Evolutionary conservation across 2,113 vertebrate species (phyloP).

Genomic region (Eurypyga helias): DNA sequence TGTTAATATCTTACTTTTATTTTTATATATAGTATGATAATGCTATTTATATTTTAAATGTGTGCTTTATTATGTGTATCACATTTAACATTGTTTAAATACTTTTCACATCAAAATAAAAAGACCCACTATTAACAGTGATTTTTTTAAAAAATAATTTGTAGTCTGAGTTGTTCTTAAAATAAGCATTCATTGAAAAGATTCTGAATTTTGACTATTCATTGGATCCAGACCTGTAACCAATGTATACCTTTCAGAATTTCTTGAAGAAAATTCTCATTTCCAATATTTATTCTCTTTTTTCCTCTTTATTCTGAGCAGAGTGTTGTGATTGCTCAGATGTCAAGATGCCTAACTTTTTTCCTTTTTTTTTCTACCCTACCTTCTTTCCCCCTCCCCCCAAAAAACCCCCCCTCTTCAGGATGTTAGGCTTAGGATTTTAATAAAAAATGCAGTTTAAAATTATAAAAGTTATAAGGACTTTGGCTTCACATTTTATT

Average conservation of each 20-base stretch:
- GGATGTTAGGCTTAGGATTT: neutral
- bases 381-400: fast-evolving
- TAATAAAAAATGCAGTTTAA: neutral
- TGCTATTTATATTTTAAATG: neutral
- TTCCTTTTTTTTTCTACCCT: fast-evolving
- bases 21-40: neutral
- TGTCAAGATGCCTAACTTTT: neutral
- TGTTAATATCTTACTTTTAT: neutral
- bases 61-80: neutral
- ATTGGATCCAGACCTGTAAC: neutral
- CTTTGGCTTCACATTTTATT: neutral
- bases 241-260: neutral
- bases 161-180: neutral
- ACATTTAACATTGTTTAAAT: neutral
- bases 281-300: neutral
- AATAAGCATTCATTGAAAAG: neutral
- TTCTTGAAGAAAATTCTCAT: neutral
- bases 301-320: neutral
- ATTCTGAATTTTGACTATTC: neutral
- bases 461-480: neutral
- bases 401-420: fast-evolving
- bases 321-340: neutral
- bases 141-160: neutral
- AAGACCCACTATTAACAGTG: neutral
- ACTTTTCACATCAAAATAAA: neutral